phyloP scores from a whole-genome alignment of 2,888 invertebrate species.

The Phaedon cochleariae region DNA sequence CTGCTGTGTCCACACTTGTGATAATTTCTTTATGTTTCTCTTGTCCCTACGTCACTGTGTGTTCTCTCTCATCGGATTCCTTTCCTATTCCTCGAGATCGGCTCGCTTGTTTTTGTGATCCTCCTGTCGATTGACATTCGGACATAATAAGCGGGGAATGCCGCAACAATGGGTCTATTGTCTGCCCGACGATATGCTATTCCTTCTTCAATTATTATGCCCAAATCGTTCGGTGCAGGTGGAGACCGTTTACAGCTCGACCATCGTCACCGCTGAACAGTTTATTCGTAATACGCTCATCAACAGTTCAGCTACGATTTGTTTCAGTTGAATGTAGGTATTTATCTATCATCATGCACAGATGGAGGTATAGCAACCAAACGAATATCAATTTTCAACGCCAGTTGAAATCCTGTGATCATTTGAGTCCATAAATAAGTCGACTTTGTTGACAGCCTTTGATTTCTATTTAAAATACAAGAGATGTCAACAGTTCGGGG shows the following conservation, averaged over 20 bases:
- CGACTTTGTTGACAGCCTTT: slow-evolving; percentile 27
- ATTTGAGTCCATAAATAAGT: slow-evolving; percentile 30
- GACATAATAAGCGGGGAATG: too few relatives aligned
- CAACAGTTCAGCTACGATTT: not conserved
- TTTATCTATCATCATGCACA: not conserved
- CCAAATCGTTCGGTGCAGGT: slow-evolving; percentile 36
- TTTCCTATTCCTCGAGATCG: not conserved
- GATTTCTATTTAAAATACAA: slow-evolving; percentile 32
- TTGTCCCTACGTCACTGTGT: not conserved
- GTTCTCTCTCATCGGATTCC: not conserved
- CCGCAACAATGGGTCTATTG: slow-evolving; percentile 61
- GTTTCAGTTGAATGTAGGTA: not conserved
- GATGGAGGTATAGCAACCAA: too few relatives aligned
- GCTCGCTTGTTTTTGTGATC: slow-evolving; percentile 15
- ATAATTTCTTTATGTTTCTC: too few relatives aligned
- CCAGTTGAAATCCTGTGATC: too few relatives aligned
- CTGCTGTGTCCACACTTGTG: too few relatives aligned
- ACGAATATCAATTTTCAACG: not conserved
- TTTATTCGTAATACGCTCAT: slow-evolving; percentile 41
- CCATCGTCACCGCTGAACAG: slow-evolving; percentile 48
- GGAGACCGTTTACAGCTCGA: slow-evolving; percentile 50
- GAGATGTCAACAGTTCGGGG: slow-evolving; percentile 23
- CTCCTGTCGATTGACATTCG: slow-evolving; percentile 52
- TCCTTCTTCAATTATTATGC: slow-evolving; percentile 57
- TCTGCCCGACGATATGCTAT: slow-evolving; percentile 60